These are phyloP conservation scores for Pseudopipra pipra DNA, from an alignment of 2,113 vertebrate genomes.

Conservation along the genomic window DNA sequence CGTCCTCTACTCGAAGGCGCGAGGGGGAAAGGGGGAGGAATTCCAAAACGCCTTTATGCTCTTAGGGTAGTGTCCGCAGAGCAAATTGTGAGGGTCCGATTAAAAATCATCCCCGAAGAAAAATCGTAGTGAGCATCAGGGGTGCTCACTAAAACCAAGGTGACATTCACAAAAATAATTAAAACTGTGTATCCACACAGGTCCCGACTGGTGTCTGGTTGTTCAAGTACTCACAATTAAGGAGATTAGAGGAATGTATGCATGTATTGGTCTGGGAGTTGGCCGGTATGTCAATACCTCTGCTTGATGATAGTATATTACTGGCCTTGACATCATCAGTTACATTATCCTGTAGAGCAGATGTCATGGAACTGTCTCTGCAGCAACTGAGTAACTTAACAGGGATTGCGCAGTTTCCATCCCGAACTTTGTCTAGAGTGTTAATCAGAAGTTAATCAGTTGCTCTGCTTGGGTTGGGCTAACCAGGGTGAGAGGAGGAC, in stretches of 20 bases:
- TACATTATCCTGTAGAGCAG: neutral
- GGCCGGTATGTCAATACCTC: neutral
- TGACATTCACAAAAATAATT: neutral
- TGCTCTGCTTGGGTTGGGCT: neutral
- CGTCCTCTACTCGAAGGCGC: fast-evolving
- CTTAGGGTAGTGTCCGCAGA: fast-evolving
- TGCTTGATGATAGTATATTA: neutral
- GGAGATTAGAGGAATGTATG: neutral
- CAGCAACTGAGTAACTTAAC: neutral
- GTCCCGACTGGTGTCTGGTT: neutral
- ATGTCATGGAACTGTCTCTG: neutral
- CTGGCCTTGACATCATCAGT: neutral
- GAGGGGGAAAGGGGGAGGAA: too few relatives aligned
- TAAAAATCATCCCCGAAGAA: neutral
- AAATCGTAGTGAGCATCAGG: fast-evolving
- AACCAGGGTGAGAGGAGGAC: neutral
- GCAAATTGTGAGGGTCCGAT: fast-evolving
- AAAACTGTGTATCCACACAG: neutral
- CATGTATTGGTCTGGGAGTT: neutral
- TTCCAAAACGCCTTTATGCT: fast-evolving
- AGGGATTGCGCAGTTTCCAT: neutral
- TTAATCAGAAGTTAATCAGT: neutral
- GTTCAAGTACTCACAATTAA: neutral
- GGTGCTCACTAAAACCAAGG: fast-evolving
- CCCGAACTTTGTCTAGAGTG: neutral